A percentile compares a stretch with the other conserved stretches of the same genome.
Conservation (phyloP, 2,113 vertebrate species). For the Hypomesus transpacificus region DNA sequence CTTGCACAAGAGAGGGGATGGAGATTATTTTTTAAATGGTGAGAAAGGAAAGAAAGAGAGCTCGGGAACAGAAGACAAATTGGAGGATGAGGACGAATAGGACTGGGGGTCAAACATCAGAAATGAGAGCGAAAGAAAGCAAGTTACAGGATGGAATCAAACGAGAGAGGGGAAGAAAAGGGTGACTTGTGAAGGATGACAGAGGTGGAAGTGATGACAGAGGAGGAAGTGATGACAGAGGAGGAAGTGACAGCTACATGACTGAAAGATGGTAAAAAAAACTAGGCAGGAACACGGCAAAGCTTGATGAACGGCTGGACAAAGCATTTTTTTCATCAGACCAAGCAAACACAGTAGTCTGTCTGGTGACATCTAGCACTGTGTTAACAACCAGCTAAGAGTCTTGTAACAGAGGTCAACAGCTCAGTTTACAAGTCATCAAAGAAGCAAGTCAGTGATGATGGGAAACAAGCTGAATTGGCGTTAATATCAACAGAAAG, state of each 20-base stretch:
- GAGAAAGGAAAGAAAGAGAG: constrained; percentile 8
- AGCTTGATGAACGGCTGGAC: too few species aligned
- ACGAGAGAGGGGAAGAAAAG: neutral
- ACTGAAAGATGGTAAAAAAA: neutral
- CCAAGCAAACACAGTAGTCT: too few species aligned
- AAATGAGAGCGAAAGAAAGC: constrained; percentile 35
- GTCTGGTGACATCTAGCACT: too few species aligned
- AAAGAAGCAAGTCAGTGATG: too few species aligned
- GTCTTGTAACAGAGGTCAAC: too few species aligned
- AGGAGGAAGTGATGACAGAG: neutral
- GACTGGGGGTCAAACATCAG: neutral
- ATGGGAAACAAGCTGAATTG: too few species aligned
- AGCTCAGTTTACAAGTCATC: too few species aligned
- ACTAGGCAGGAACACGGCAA: too few species aligned
- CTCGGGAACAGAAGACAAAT: constrained; percentile 89
- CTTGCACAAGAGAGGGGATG: neutral
- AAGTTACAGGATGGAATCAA: neutral
- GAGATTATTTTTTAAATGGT: too few species aligned
- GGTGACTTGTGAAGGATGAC: neutral
- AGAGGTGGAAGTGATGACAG: neutral
- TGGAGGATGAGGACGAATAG: constrained; percentile 71
- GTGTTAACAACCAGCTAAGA: too few species aligned
- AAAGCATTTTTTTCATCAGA: too few species aligned
- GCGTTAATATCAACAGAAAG: too few species aligned
- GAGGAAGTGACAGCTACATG: neutral